Percentiles rank a stretch among this genome's conserved stretches.
Evolutionary conservation across 2,888 invertebrate genomes (phyloP).

Genomic region (Protonemura montana): DNA sequence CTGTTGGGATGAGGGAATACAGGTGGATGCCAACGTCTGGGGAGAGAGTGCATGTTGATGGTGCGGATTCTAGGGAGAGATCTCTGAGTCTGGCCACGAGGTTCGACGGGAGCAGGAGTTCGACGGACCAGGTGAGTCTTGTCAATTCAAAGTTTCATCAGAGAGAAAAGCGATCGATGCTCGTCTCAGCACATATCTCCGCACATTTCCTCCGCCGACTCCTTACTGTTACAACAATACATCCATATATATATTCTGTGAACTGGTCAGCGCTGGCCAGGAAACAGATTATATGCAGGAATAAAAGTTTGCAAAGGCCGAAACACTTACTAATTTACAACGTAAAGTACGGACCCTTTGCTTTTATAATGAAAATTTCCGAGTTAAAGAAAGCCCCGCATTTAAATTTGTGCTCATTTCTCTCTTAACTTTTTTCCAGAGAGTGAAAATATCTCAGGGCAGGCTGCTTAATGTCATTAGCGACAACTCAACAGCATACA

Average conservation of each 20-base stretch:
- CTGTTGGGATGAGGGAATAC: neutral
- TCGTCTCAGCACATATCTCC: neutral
- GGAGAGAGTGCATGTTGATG: slow-evolving; percentile 7
- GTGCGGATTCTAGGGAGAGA: neutral
- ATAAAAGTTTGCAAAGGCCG: neutral
- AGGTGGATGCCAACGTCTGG: neutral
- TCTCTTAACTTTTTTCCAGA: slow-evolving; percentile 19
- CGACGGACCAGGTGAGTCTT: neutral
- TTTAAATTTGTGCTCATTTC: slow-evolving; percentile 2
- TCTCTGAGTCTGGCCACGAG: neutral
- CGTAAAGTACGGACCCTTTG: neutral
- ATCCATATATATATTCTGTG: neutral
- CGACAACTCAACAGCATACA: slow-evolving; percentile 2
- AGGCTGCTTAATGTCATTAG: slow-evolving; percentile 30
- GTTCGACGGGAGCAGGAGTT: neutral
- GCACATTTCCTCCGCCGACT: neutral
- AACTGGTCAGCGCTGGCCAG: neutral
- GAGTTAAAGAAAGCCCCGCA: neutral
- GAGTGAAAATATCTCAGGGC: slow-evolving; percentile 8
- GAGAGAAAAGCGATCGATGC: neutral
- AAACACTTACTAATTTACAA: neutral
- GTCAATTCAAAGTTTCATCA: slow-evolving; percentile 2
- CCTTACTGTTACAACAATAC: neutral
- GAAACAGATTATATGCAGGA: neutral
- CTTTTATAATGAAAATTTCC: neutral